phyloP scores from a whole-genome alignment of 2,113 vertebrate species.

The Indicator indicator region DNA sequence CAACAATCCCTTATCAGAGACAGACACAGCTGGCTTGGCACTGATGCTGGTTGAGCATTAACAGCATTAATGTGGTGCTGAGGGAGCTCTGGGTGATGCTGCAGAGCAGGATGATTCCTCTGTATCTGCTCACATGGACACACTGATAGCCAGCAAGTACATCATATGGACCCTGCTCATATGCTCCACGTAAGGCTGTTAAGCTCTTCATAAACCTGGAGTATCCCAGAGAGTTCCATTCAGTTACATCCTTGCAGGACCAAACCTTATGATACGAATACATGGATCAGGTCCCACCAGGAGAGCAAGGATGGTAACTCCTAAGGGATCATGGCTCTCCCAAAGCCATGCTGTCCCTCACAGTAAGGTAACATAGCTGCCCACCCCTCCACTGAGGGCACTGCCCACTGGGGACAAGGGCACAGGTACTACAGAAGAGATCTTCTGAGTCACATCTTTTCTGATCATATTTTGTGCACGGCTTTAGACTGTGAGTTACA shows the following conservation, averaged over 20 bases:
- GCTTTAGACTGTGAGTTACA: not conserved
- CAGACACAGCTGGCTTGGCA: not conserved
- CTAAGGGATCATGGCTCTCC: not conserved
- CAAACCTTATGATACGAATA: not conserved
- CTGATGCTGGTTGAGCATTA: not conserved
- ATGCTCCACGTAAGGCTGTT: not conserved
- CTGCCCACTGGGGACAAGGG: not conserved
- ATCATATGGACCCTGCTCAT: not conserved
- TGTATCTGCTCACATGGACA: not conserved
- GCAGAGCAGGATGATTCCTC: not conserved
- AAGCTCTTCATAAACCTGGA: not conserved
- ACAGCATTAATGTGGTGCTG: constrained; percentile 9
- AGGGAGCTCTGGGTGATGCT: not conserved
- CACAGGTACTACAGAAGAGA: not conserved
- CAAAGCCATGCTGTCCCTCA: fast-evolving
- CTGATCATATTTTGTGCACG: not conserved
- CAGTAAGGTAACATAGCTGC: not conserved
- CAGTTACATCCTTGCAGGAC: not conserved
- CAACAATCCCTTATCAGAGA: not conserved
- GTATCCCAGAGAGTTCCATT: not conserved
- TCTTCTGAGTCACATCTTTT: not conserved
- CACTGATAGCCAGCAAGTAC: not conserved
- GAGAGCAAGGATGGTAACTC: not conserved
- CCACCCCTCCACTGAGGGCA: not conserved
- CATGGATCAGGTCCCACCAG: not conserved